Conservation (phyloP, 2,888 invertebrate genomes). For the Synanthedon tipuliformis region DNA sequence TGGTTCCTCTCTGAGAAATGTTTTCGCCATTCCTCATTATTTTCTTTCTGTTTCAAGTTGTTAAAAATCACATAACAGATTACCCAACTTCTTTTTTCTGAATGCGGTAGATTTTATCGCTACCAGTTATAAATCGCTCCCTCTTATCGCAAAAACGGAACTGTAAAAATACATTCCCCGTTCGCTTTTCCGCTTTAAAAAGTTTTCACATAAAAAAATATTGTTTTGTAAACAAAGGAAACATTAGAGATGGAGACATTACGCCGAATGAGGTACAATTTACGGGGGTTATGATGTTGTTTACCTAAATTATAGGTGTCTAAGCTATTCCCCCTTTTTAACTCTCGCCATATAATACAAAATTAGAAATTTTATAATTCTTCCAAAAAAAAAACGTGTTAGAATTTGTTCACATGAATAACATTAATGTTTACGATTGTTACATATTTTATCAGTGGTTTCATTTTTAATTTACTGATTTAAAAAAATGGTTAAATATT, state of each 20-base stretch:
- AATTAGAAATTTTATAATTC: too few relatives aligned
- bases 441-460: too few relatives aligned
- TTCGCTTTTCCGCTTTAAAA: background rate
- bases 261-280: background rate
- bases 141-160: constrained; percentile 24
- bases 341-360: too few relatives aligned
- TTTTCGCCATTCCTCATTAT: too few relatives aligned
- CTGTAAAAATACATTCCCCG: constrained; percentile 22
- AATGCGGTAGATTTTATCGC: constrained; percentile 31
- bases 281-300: too few relatives aligned
- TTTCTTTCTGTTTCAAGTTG: constrained; percentile 5
- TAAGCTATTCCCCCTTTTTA: too few relatives aligned
- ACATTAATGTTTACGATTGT: too few relatives aligned
- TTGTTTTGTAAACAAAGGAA: background rate
- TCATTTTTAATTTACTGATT: background rate
- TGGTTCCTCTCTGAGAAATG: too few relatives aligned
- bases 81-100: constrained; percentile 15
- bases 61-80: constrained; percentile 22
- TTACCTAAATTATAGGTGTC: too few relatives aligned
- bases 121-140: constrained; percentile 32
- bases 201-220: background rate
- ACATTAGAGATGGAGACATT: background rate
- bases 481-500: background rate
- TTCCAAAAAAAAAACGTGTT: too few relatives aligned
- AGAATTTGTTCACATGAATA: too few relatives aligned